Percentiles rank a stretch among this genome's conserved stretches.
Evolutionary conservation across 2,797 vertebrate genomes (phyloP).

Genomic region (Paramormyrops hopkinsi): DNA sequence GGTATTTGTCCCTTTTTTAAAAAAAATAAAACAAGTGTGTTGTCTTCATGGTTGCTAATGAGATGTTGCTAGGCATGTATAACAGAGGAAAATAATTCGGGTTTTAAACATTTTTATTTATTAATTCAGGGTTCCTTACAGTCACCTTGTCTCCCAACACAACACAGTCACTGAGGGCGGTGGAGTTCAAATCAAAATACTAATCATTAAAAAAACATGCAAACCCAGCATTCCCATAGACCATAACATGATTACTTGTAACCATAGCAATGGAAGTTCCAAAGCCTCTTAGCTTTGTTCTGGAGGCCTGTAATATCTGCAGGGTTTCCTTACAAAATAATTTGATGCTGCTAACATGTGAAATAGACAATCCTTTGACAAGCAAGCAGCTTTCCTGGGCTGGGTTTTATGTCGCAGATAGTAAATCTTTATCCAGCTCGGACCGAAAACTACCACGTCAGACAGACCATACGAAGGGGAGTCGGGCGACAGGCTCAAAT

Average conservation of each 20-base stretch:
- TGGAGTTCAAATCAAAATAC: constrained; percentile 32
- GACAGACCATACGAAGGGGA: background rate
- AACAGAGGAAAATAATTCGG: background rate
- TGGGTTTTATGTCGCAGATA: background rate
- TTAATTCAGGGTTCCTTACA: constrained; percentile 35
- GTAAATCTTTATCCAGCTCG: background rate
- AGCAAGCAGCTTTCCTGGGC: background rate
- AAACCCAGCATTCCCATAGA: constrained; percentile 6
- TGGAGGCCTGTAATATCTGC: background rate
- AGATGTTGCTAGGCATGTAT: background rate
- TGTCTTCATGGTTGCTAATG: background rate
- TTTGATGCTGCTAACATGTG: background rate
- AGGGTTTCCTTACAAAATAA: background rate
- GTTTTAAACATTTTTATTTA: constrained; percentile 51
- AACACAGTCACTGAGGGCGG: constrained; percentile 38
- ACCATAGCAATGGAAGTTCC: constrained; percentile 40
- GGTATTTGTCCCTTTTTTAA: background rate
- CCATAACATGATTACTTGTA: constrained; percentile 17
- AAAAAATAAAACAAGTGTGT: background rate
- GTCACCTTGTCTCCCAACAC: constrained; percentile 44
- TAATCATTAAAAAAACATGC: constrained; percentile 1
- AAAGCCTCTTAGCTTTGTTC: background rate
- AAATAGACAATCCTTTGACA: background rate
- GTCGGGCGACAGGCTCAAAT: background rate
- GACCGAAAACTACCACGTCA: background rate